These are phyloP conservation scores for Eustalomyia histrio DNA, from an alignment of 2,888 invertebrate genomes.

Conservation along the genomic window DNA sequence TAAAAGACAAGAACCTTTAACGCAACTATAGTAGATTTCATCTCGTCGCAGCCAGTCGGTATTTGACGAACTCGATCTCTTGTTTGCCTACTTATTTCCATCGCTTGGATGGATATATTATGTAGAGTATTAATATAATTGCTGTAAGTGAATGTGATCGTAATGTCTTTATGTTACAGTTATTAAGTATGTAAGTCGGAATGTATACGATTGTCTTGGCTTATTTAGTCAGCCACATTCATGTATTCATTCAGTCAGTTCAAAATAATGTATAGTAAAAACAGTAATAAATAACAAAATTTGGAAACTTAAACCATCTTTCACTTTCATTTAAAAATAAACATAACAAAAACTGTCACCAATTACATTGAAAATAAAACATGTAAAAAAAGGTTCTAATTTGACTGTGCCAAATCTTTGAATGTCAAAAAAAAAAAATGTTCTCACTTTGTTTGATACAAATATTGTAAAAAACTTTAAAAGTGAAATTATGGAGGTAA, in stretches of 20 bases:
- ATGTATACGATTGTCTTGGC: no score
- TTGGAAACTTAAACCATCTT: background rate
- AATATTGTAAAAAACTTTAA: no score
- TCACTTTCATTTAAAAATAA: slow-evolving; percentile 44
- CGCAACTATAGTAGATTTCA: slow-evolving; percentile 27
- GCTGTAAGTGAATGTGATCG: slow-evolving; percentile 37
- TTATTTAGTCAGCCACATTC: no score
- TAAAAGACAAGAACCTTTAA: slow-evolving; percentile 22
- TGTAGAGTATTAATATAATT: slow-evolving; percentile 17
- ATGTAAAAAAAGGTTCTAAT: no score
- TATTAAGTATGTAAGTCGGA: background rate
- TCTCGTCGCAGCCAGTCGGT: background rate
- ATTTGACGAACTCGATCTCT: slow-evolving; percentile 13
- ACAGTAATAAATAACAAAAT: slow-evolving; percentile 18
- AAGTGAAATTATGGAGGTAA: no score
- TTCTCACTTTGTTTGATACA: no score
- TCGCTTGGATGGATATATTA: background rate
- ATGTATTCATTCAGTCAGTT: background rate
- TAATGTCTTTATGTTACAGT: slow-evolving; percentile 13
- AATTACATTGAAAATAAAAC: slow-evolving; percentile 12
- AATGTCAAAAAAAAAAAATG: no score
- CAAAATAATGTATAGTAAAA: slow-evolving; percentile 7
- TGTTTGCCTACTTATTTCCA: slow-evolving; percentile 13
- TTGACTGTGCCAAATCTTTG: no score
- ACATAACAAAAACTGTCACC: background rate